Conservation (phyloP, 1,140 invertebrate genomes). For the Pollicipes pollicipes region DNA sequence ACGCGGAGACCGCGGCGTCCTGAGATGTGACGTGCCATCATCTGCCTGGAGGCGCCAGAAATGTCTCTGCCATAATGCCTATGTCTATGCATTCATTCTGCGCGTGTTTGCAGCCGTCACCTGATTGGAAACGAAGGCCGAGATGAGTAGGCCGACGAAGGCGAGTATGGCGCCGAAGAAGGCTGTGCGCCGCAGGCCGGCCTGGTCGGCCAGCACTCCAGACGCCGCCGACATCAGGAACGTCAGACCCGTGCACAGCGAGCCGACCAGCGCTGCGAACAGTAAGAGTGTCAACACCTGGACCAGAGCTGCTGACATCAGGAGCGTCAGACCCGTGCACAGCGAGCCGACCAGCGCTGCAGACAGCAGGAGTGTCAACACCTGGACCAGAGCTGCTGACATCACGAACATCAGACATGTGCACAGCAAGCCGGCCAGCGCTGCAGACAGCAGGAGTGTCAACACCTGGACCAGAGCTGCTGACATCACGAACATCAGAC, state of each 20-base stretch:
- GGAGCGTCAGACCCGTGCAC: slow-evolving; percentile 71
- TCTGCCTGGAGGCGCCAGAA: too few relatives aligned
- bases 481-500: slow-evolving; percentile 74
- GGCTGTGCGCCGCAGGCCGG: slow-evolving; percentile 64
- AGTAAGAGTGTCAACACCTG: too few relatives aligned
- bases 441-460: slow-evolving; percentile 36
- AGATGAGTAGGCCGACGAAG: slow-evolving; percentile 52
- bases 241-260: slow-evolving; percentile 67
- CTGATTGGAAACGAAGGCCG: slow-evolving; percentile 40
- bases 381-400: too few relatives aligned
- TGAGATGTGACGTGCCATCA: too few relatives aligned
- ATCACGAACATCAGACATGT: slow-evolving; percentile 78
- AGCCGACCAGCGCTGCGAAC: slow-evolving; percentile 64
- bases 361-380: neutral
- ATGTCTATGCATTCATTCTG: too few relatives aligned
- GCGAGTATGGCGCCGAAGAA: slow-evolving; percentile 62
- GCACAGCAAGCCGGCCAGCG: slow-evolving; percentile 64
- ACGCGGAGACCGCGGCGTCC: too few relatives aligned
- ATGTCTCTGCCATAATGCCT: too few relatives aligned
- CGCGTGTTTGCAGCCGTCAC: too few relatives aligned
- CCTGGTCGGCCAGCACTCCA: slow-evolving; percentile 66
- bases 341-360: slow-evolving; percentile 73
- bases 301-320: slow-evolving; percentile 72
- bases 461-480: too few relatives aligned
- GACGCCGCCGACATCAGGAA: slow-evolving; percentile 75